phyloP scores from a whole-genome alignment of 2,113 vertebrate genomes.

The Notothenia rossii region DNA sequence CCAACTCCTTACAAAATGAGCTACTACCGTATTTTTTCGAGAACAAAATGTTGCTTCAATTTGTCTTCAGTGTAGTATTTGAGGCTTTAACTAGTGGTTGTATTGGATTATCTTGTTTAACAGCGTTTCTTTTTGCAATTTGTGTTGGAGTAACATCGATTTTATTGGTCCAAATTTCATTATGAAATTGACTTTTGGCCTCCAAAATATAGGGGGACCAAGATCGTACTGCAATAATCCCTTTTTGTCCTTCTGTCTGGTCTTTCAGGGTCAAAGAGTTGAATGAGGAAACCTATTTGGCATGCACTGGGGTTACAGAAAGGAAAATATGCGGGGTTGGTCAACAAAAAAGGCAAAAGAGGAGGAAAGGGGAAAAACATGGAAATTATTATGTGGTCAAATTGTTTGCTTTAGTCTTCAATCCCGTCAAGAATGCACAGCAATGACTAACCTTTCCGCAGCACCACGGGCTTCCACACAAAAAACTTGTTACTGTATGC shows the following conservation, averaged over 20 bases:
- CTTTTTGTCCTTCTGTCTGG: background rate
- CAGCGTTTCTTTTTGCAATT: background rate
- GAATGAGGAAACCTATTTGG: constrained; percentile 41
- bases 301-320: constrained; percentile 1
- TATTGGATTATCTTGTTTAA: background rate
- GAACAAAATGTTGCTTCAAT: constrained; percentile 3
- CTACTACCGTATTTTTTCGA: too few species aligned
- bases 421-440: background rate
- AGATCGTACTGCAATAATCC: background rate
- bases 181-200: background rate
- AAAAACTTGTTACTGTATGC: background rate
- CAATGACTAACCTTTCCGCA: too few species aligned
- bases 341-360: constrained; percentile 29
- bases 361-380: background rate
- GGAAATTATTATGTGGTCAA: constrained; percentile 21
- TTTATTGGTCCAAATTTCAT: too few species aligned
- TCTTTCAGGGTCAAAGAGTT: constrained; percentile 29
- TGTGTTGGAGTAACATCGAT: background rate
- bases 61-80: constrained; percentile 30
- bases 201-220: background rate
- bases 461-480: too few species aligned
- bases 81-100: constrained; percentile 12
- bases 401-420: constrained; percentile 17
- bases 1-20: background rate
- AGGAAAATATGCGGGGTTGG: constrained; percentile 34